Conservation (phyloP, 2,797 vertebrate species). For the Liparis tanakae region DNA sequence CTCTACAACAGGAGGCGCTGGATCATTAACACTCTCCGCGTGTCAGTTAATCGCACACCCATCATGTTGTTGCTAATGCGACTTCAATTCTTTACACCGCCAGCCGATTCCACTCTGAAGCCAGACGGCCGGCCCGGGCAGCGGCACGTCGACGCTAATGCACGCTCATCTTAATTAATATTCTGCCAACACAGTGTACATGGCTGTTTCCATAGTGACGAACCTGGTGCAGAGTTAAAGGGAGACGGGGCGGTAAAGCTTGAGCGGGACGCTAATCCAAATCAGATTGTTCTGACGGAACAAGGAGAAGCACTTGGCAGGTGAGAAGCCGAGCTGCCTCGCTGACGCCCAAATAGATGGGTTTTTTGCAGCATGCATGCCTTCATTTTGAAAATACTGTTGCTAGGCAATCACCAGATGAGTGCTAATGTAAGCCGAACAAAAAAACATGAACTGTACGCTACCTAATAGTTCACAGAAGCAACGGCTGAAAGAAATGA, state of each 20-base stretch:
- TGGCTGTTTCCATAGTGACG: constrained; percentile 65
- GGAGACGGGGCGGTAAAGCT: constrained; percentile 19
- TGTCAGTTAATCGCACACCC: constrained; percentile 73
- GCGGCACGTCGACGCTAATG: constrained; percentile 28
- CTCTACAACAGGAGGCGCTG: constrained; percentile 44
- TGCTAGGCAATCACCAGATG: background rate
- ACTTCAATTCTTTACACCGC: constrained; percentile 28
- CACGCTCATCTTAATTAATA: constrained; percentile 50
- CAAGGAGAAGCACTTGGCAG: constrained; percentile 12
- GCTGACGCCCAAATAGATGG: background rate
- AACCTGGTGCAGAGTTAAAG: constrained; percentile 41
- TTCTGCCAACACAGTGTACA: constrained; percentile 44
- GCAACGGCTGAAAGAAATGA: background rate
- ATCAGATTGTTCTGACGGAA: constrained; percentile 23
- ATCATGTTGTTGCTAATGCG: constrained; percentile 57
- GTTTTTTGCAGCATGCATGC: background rate
- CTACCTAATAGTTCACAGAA: background rate
- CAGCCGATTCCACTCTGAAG: constrained; percentile 13
- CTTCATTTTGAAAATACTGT: background rate
- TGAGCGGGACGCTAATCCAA: constrained; percentile 9
- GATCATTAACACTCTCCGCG: constrained; percentile 75
- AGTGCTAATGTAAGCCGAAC: background rate
- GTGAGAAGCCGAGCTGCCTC: background rate
- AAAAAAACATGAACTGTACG: background rate
- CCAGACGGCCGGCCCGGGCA: background rate